Conservation (phyloP, 2,113 vertebrate genomes). For the Lanius collurio region DNA sequence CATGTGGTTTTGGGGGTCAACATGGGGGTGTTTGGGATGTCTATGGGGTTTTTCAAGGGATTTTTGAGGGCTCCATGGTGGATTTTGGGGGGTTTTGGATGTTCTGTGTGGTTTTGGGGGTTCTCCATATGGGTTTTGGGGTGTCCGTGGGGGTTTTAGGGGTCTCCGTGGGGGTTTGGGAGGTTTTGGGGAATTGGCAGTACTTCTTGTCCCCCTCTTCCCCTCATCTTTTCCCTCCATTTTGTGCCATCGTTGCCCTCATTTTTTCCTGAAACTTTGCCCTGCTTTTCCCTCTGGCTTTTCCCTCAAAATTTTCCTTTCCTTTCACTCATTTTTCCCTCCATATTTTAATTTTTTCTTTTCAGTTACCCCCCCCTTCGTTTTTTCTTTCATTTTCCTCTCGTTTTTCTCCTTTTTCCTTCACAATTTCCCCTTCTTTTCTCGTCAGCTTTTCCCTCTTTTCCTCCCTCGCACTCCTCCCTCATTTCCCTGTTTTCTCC, state of each 20-base stretch:
- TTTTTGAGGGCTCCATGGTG: neutral
- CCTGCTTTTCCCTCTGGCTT: neutral
- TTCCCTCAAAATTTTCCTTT: neutral
- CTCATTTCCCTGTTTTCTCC: neutral
- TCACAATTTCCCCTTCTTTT: neutral
- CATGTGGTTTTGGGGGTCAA: neutral
- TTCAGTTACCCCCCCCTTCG: fast-evolving
- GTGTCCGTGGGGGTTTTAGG: neutral
- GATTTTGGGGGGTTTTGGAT: neutral
- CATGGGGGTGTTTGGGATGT: neutral
- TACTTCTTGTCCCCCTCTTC: neutral
- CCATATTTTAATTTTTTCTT: neutral
- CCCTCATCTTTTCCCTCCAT: neutral
- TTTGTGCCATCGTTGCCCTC: neutral
- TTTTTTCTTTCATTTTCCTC: neutral
- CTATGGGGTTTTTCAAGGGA: neutral
- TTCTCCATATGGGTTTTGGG: too few species aligned
- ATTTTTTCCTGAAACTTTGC: neutral
- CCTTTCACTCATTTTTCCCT: neutral
- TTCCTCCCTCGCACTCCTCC: neutral
- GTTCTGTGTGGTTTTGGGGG: neutral
- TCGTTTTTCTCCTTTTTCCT: too few species aligned
- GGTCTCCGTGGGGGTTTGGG: too few species aligned
- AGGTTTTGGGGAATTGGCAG: neutral
- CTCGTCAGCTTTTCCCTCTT: neutral